Evolutionary conservation across 2,113 vertebrate genomes (phyloP).

Genomic region (Atrichornis clamosus): DNA sequence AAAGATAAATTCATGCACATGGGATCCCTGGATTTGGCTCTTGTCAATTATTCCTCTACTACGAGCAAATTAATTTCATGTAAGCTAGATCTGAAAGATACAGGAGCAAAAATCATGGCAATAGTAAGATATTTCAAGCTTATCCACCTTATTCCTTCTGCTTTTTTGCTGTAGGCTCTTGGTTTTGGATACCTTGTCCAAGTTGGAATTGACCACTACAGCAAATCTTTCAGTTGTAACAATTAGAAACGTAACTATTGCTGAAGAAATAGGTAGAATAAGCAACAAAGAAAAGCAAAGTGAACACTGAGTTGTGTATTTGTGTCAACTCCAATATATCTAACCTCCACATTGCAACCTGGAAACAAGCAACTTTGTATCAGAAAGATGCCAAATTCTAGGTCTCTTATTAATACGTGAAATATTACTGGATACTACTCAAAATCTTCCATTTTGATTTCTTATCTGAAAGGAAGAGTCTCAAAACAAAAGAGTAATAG

Average conservation of each 20-base stretch:
- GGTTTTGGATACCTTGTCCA: neutral
- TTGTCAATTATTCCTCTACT: neutral
- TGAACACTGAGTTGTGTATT: neutral
- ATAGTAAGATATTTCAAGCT: neutral
- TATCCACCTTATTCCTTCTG: neutral
- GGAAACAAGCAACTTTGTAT: neutral
- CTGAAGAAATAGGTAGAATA: neutral
- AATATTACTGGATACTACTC: neutral
- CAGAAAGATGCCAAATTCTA: neutral
- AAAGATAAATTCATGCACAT: neutral
- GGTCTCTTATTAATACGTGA: neutral
- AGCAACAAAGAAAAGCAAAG: neutral
- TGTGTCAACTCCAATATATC: neutral
- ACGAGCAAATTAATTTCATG: neutral
- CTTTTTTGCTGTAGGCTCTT: neutral
- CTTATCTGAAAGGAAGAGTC: neutral
- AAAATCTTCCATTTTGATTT: neutral
- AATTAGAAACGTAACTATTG: neutral
- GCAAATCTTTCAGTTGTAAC: neutral
- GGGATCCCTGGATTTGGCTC: neutral
- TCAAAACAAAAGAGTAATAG: neutral
- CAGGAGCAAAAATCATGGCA: neutral
- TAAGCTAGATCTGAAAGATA: neutral
- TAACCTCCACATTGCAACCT: neutral
- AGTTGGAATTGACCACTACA: neutral